phyloP scores from a whole-genome alignment of 2,113 vertebrate species.

The Cichladusa arquata region DNA sequence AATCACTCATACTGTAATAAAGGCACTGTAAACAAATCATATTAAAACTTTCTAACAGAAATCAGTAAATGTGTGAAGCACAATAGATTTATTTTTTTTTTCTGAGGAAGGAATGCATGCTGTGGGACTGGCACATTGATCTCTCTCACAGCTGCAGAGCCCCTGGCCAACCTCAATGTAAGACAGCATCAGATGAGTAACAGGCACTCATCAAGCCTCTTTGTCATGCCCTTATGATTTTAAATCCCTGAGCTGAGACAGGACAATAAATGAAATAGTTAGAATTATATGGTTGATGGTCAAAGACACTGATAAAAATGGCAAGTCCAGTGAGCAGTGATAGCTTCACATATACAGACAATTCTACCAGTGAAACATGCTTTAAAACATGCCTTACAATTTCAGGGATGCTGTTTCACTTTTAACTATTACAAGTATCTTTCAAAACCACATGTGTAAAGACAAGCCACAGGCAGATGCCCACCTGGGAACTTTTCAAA shows the following conservation, averaged over 20 bases:
- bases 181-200: not conserved
- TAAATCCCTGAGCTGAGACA: not conserved
- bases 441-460: not conserved
- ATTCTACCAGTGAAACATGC: not conserved
- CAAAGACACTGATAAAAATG: conserved; percentile 14
- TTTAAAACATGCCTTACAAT: not conserved
- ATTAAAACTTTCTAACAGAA: not conserved
- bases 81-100: not conserved
- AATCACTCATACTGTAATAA: not conserved
- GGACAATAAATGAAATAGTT: not conserved
- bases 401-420: not conserved
- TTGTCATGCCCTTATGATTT: not conserved
- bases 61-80: not conserved
- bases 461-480: not conserved
- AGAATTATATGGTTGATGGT: not conserved
- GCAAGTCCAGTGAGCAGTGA: not conserved
- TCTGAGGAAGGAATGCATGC: not conserved
- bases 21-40: not conserved
- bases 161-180: not conserved
- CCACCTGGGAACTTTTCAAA: not conserved
- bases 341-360: not conserved
- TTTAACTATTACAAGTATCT: not conserved
- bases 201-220: not conserved
- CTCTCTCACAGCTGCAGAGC: not conserved
- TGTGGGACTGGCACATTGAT: not conserved